Percentiles rank a stretch among this genome's conserved stretches.
phyloP scores from a whole-genome alignment of 2,113 vertebrate species.

The Gavialis gangeticus region DNA sequence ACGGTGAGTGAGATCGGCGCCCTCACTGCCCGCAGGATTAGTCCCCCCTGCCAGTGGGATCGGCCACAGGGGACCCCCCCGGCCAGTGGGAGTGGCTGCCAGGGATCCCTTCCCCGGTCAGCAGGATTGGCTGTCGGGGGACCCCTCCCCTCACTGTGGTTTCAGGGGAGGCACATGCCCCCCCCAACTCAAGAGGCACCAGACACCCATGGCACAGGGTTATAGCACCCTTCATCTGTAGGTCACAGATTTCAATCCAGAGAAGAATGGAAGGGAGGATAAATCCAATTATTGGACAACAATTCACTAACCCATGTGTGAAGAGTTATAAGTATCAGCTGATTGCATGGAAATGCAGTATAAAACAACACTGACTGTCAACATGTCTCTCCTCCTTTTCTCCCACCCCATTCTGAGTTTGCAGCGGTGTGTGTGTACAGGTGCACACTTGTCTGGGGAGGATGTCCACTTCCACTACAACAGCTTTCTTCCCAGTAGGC shows the following conservation, averaged over 20 bases:
- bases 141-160: too few relatives aligned
- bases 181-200: too few relatives aligned
- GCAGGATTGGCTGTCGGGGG: too few relatives aligned
- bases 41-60: too few relatives aligned
- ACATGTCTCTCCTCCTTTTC: not conserved
- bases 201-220: not conserved
- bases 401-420: not conserved
- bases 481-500: not conserved
- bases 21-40: too few relatives aligned
- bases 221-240: not conserved
- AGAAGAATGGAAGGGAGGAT: not conserved
- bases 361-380: not conserved
- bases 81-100: too few relatives aligned
- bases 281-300: not conserved
- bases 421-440: not conserved
- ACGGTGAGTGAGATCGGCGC: too few relatives aligned
- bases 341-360: accelerated
- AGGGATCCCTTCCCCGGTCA: too few relatives aligned
- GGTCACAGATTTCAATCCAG: not conserved
- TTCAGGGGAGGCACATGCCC: too few relatives aligned
- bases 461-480: not conserved
- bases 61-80: too few relatives aligned
- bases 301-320: not conserved
- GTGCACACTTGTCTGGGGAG: not conserved
- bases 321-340: not conserved